Evolutionary conservation across 2,113 vertebrate genomes (phyloP).

Genomic region (Hyla sarda): DNA sequence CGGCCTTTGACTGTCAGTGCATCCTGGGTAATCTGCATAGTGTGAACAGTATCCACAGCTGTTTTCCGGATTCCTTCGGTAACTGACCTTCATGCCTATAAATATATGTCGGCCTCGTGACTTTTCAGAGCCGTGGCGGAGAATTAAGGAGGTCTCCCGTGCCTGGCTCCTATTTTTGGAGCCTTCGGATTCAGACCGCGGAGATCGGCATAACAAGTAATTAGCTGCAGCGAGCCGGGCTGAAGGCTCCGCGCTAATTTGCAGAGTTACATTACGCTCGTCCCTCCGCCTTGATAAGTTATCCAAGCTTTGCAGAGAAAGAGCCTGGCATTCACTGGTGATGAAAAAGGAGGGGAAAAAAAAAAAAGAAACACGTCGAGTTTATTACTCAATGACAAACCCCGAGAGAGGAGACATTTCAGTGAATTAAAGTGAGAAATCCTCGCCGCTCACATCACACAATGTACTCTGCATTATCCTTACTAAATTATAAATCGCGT

Average conservation of each 20-base stretch:
- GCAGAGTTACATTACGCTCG: neutral
- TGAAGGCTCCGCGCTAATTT: conserved; percentile 22
- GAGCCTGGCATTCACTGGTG: neutral
- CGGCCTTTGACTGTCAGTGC: no score
- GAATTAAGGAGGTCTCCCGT: neutral
- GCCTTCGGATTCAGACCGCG: neutral
- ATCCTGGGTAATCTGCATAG: neutral
- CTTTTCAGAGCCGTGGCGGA: neutral
- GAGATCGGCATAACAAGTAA: conserved; percentile 19
- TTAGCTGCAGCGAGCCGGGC: neutral
- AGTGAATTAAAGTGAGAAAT: conserved; percentile 37
- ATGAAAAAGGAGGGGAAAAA: conserved; percentile 37
- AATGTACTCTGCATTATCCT: neutral
- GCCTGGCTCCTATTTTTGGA: conserved; percentile 29
- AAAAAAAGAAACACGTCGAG: neutral
- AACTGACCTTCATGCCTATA: neutral
- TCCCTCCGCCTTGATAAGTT: conserved; percentile 28
- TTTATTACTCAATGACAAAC: conserved; percentile 44
- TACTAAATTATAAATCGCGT: conserved; percentile 29
- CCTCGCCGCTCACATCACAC: neutral
- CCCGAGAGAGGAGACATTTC: conserved; percentile 24
- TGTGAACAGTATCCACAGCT: neutral
- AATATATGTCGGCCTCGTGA: neutral
- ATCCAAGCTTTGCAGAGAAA: conserved; percentile 6
- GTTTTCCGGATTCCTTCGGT: neutral